Evolutionary conservation across 2,888 invertebrate genomes (phyloP), one percentile per base, ranked within the genome.

Genomic region (Andrena praecox): DNA sequence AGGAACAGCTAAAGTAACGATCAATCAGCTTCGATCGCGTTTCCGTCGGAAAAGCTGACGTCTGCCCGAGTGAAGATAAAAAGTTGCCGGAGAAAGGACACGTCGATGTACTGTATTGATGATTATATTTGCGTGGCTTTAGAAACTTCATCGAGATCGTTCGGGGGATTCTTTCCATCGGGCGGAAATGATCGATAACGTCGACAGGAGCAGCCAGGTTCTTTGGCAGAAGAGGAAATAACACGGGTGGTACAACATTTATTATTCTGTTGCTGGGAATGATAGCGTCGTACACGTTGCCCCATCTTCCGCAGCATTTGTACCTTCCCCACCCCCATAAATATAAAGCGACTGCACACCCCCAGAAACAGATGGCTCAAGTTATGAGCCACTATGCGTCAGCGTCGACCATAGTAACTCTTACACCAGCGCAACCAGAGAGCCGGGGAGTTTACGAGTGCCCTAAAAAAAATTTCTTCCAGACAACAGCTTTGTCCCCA

Each of bases 361-460:
- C 66, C 20, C 52, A 63, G 75, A 64, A 70, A 76, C 79, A 69
- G 77, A 73, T 77, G 77, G 73, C 29, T 35, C 63, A 54, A 63
- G 50, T 74, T 72, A 72, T 72, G 69, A 59, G 35, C 16, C 33
- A 12, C 60, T n/a, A 60, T 24, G 64, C 24, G 56, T 71, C 66
- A 35, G 20, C 35, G 50, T 42, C 35, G 60, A n/a, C 27, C 27
- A 16, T 35, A 33, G 27, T 27, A 27, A 59, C 59, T 50, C 27
- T 64, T 42, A 42, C 50, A 4, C 29, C 27, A 7, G 24, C 64
- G 24, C 42, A 35, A 7, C 54, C 8, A 20, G 33, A 3, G 20
- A 7, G 2, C 24, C 8, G 0, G 4, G 16, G 20, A 69, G 27
- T 35, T 56, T 56, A n/a, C 56, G 24, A 56, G 24, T 56, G 20